Base-by-base conservation (phyloP, 2,888 invertebrate species). In the Stenotaenia linearis region DNA sequence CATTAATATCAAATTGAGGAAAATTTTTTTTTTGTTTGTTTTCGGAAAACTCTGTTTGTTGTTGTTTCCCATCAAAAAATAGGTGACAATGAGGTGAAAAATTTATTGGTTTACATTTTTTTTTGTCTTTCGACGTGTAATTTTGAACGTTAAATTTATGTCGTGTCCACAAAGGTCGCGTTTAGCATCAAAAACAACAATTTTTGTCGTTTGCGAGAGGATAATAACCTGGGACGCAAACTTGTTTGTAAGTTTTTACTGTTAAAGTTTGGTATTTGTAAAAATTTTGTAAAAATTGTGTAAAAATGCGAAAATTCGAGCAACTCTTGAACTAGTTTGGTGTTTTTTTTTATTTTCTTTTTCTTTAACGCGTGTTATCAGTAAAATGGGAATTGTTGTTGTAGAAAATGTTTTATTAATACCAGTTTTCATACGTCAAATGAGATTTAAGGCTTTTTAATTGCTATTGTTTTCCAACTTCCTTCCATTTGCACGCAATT, bases 391-490 rank as follows among this genome's bases (percentile, higher is more conserved):
- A 69, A 2, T 69, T 69, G 69, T 10, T 69, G 23, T 50, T n/a
- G 50, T 50, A n/a, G 7, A 50, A 32, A 32, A 32, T 32, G 32
- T 50, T 18, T 18, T n/a, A 18, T 7, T n/a, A 9, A 25, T 69
- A n/a, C 1, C 7, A 28, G 9, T 10, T 69, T 61, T 61, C 61
- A 69, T 12, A 10, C 15, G 21, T 21, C 23, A 28, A 15, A 28
- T n/a, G 69, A 69, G 25, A 50, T 69, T 28, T 69, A 69, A 69
- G 28, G 69, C 69, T 28, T 28, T 69, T 25, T 69, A 69, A 69
- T 69, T 69, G 69, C 69, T 69, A 69, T 69, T 69, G 69, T 69
- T 50, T 50, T 69, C 69, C 69, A 69, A 69, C 69, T 69, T 69
- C 69, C 69, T 69, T 25, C 28, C 69, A 69, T 69, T 69, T 61